Base-by-base conservation (phyloP, 2,797 vertebrate genomes). In the Xenopus petersii region DNA sequence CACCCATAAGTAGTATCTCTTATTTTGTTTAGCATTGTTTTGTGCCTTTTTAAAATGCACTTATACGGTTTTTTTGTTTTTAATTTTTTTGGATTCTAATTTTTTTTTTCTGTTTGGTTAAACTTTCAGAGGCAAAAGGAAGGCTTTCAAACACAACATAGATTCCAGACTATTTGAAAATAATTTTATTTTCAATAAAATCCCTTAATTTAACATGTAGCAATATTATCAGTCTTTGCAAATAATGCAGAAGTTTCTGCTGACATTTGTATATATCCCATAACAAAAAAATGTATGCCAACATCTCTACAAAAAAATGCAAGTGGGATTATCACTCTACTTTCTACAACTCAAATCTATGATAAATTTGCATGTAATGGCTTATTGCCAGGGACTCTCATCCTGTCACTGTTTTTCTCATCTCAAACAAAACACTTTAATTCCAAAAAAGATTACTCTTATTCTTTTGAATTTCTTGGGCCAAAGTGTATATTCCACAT, bases 331-430 rank as follows among this genome's bases (percentile, higher is more conserved):
- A 72, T 77, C 70, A 72, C 75, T 67, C 71, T 62, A 72, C 54
- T 48, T 77, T 54, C 46, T 71, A 61, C 63, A 71, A 60, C 65
- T 77, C 64, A 70, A 72, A 72, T 72, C 48, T 42, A 30, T 30
- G 36, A 42, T 42, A 42, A 63, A 67, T 77, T 72, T 77, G 72
- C 64, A 56, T 67, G 70, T 49, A 46, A 47, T 12, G 15, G 49
- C 15, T 51, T 12, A 51, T 2, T 51, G 69, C 66, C 36, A 17
- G 60, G 69, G 68, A 71, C 71, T 77, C 65, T 59, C 47, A 77
- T 77, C 75, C 75, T 77, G 75, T 71, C 75, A 76, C 55, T 76
- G 75, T 64, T 77, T 77, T 77, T 71, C 69, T 71, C 75, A 77
- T 71, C 64, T 62, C 13, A 66, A 51, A 15, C 11, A 12, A 59